Evolutionary conservation across 2,113 vertebrate species (phyloP).

Genomic region (Brienomyrus brachyistius): DNA sequence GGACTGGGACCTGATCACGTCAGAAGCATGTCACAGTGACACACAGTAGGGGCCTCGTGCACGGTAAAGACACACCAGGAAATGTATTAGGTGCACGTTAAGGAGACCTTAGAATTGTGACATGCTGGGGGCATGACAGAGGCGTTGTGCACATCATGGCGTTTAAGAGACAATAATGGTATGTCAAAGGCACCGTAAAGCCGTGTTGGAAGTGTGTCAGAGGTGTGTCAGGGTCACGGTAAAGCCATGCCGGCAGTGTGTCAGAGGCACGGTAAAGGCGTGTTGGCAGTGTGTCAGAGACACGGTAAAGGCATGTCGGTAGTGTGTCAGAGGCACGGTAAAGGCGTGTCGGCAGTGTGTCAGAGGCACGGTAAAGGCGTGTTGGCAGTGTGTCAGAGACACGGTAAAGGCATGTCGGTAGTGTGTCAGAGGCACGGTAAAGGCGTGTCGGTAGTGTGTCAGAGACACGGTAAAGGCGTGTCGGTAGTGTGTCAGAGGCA

Average conservation of each 20-base stretch:
- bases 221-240: no score
- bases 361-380: neutral
- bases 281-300: neutral
- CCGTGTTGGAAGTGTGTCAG: no score
- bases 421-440: neutral
- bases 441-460: neutral
- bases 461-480: no score
- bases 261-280: neutral
- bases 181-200: neutral
- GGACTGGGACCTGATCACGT: neutral
- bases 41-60: neutral
- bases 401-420: no score
- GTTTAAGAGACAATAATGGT: no score
- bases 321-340: neutral
- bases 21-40: neutral
- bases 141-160: no score
- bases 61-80: neutral
- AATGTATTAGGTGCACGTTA: no score
- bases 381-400: neutral
- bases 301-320: neutral
- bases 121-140: no score
- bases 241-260: neutral
- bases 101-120: no score
- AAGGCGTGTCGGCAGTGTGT: neutral
- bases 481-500: neutral